Percentiles rank a stretch among this genome's conserved stretches.
These are phyloP conservation scores for Rhagoletis pomonella DNA, from an alignment of 1,140 invertebrate species.

Conservation along the genomic window DNA sequence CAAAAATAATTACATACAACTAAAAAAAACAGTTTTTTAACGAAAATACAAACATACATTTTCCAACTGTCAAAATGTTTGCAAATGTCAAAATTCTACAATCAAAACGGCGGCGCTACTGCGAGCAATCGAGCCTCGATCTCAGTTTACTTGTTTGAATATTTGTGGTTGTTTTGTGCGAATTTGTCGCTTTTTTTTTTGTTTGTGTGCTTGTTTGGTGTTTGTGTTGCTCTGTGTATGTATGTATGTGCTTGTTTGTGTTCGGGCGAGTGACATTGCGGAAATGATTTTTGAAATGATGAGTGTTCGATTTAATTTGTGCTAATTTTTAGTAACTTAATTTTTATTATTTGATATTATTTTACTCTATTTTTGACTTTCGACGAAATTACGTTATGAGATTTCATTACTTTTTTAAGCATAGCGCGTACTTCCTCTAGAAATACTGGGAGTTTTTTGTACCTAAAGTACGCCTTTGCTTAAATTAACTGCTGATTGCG, in stretches of 20 bases:
- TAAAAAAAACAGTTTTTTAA: neutral
- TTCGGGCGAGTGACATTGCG: neutral
- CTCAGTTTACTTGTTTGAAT: slow-evolving; percentile 37
- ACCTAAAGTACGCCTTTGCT: slow-evolving; percentile 12
- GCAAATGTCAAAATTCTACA: slow-evolving; percentile 35
- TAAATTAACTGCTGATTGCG: neutral
- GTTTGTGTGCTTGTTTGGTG: neutral
- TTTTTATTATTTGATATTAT: slow-evolving; percentile 50
- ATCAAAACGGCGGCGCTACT: slow-evolving; percentile 37
- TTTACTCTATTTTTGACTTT: slow-evolving; percentile 64
- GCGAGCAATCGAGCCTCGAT: slow-evolving; percentile 21
- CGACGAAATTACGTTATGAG: slow-evolving; percentile 74
- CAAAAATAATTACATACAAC: neutral
- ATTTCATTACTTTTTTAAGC: slow-evolving; percentile 67
- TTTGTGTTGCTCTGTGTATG: slow-evolving; percentile 54
- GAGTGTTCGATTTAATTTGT: slow-evolving; percentile 24
- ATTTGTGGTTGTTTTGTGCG: neutral
- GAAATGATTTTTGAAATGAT: neutral
- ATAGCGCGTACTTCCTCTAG: neutral
- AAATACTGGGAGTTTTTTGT: neutral
- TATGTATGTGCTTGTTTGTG: neutral
- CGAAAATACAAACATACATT: slow-evolving; percentile 32
- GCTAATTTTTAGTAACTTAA: neutral
- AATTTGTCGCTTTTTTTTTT: no score
- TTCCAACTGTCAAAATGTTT: slow-evolving; percentile 40